These are phyloP conservation scores for Eucidaris tribuloides DNA, from an alignment of 35 echinoderm and acorn worm genomes.

Conservation along the genomic window DNA sequence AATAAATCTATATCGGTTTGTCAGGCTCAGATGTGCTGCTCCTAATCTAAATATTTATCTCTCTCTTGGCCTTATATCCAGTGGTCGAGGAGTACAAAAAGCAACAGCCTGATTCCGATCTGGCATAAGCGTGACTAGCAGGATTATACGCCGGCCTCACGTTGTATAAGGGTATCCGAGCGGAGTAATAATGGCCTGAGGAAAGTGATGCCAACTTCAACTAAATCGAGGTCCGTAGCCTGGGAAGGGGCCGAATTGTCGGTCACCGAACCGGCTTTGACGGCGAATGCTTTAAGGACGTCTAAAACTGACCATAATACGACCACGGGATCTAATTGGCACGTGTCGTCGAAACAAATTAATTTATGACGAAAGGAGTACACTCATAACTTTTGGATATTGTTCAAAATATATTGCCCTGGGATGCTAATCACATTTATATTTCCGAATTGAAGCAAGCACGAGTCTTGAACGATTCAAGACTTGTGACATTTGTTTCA, in stretches of 20 bases:
- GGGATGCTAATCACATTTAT: too few species aligned
- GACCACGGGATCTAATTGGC: constrained; percentile 5
- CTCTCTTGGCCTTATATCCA: too few species aligned
- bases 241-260: constrained; percentile 56
- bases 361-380: constrained; percentile 35
- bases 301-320: not conserved
- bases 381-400: too few species aligned
- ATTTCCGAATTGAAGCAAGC: too few species aligned
- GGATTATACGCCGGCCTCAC: not conserved
- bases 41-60: too few species aligned
- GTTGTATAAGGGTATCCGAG: not conserved
- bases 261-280: constrained; percentile 34
- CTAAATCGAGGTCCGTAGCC: not conserved
- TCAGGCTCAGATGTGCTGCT: too few species aligned
- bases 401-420: too few species aligned
- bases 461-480: too few species aligned
- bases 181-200: not conserved
- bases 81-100: not conserved
- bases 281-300: constrained; percentile 47
- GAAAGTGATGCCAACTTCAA: not conserved
- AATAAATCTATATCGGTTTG: too few species aligned
- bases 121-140: constrained; percentile 7
- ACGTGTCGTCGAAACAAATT: constrained; percentile 40
- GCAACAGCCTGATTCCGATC: constrained; percentile 76
- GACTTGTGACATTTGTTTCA: too few species aligned